Evolutionary conservation across 2,888 invertebrate genomes (phyloP).

Genomic region (Buathra laborator): DNA sequence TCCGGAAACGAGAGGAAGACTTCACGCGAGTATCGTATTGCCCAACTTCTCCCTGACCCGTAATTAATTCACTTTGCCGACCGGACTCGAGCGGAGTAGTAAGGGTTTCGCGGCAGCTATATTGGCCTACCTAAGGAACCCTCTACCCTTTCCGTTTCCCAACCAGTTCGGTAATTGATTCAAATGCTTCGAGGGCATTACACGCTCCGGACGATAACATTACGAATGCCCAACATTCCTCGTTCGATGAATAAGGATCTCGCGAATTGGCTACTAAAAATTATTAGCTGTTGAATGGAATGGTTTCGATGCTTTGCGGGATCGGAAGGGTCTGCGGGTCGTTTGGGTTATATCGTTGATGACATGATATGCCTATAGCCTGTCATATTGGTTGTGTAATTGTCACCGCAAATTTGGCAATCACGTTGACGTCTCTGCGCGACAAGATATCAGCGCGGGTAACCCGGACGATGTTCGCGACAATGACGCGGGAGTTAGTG

Average conservation of each 20-base stretch:
- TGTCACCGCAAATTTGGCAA: conserved; percentile 31
- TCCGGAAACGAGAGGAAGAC: conserved; percentile 54
- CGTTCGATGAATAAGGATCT: too few species aligned
- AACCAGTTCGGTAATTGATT: conserved; percentile 79
- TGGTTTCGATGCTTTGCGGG: neutral
- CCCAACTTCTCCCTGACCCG: conserved; percentile 73
- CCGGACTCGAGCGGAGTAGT: conserved; percentile 77
- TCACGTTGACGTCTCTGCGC: conserved; percentile 20
- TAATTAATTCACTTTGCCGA: conserved; percentile 82
- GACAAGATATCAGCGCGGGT: conserved; percentile 28
- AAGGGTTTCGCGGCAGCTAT: conserved; percentile 70
- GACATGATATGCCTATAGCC: neutral
- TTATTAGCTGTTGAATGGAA: neutral
- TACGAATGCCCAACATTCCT: conserved; percentile 40
- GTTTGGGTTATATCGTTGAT: neutral
- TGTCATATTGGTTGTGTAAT: conserved; percentile 34
- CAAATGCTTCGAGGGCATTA: conserved; percentile 79
- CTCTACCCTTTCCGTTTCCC: neutral
- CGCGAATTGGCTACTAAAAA: too few species aligned
- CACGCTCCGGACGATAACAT: conserved; percentile 63
- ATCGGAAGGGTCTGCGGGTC: neutral
- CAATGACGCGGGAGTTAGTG: conserved; percentile 52
- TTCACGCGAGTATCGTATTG: conserved; percentile 54
- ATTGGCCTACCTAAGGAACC: conserved; percentile 73
- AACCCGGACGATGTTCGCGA: conserved; percentile 25